Evolutionary conservation across 2,888 invertebrate species (phyloP), one percentile per base, ranked within the genome.

Genomic region (Sminthurides aquaticus): DNA sequence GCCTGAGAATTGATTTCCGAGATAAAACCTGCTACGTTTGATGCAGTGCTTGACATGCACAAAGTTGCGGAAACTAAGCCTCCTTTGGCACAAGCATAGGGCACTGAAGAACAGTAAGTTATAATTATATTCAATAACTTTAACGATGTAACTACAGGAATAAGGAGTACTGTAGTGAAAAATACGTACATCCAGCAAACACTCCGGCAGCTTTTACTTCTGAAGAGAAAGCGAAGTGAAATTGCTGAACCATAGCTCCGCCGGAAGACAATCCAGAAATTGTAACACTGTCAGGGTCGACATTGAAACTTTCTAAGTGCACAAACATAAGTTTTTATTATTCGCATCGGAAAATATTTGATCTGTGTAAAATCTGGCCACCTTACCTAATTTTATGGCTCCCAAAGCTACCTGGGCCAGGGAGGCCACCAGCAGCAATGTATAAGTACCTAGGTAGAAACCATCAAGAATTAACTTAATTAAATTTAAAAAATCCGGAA

Each of bases 191-290:
- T 70, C 78, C 78, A 22, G 78, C 78, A 26, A 78, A 71, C 1
- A 78, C 58, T 3, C 77, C 78, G 1, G 71, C 76, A n/a, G 78
- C 78, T 69, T 75, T 74, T 61, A 78, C 68, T 22, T 67, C 64
- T 11, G 65, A 60, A 1, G 78, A 77, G 64, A 72, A 75, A 2
- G 76, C 76, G 34, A 78, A 77, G 69, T 79, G 78, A 62, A 77
- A 74, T 71, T 79, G 79, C 29, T 76, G 74, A 26, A 78, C 77
- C 77, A 78, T 77, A 61, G 74, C 76, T 8, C 75, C 78, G 1
- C 79, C 79, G 8, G 78, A 75, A 2, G 77, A 78, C 20, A 78
- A 71, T 0, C 79, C 79, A 3, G 78, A 78, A 3, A 77, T 75
- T 0, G 77, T 77, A 1, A 78, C 67, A 2, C 70, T 65, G 3